These are phyloP conservation scores for Actias luna DNA, from an alignment of 2,888 invertebrate genomes.

Conservation along the genomic window DNA sequence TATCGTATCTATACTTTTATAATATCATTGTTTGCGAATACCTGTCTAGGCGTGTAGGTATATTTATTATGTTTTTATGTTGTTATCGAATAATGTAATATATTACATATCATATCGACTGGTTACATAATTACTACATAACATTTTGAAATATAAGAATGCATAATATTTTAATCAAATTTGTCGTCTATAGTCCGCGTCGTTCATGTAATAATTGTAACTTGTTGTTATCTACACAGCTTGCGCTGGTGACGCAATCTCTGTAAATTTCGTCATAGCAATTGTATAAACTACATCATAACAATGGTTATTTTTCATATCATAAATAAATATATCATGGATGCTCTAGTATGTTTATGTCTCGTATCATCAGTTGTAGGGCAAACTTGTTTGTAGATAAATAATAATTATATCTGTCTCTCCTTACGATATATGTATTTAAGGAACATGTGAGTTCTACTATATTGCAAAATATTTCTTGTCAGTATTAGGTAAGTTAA, in stretches of 20 bases:
- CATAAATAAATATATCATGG: background rate
- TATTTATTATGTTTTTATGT: background rate
- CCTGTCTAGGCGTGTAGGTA: no score
- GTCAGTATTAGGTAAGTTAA: no score
- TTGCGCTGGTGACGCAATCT: background rate
- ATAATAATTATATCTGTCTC: background rate
- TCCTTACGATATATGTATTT: no score
- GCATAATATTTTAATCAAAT: background rate
- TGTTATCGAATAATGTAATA: background rate
- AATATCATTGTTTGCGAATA: no score
- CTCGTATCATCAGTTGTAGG: background rate
- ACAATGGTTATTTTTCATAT: constrained; percentile 1
- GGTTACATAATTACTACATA: background rate
- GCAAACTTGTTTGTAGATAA: background rate
- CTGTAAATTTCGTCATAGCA: background rate
- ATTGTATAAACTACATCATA: background rate
- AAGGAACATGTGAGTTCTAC: no score
- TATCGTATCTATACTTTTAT: no score
- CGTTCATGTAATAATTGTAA: background rate
- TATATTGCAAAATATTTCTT: no score
- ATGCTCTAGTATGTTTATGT: background rate
- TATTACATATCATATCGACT: background rate
- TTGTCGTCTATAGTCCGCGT: background rate
- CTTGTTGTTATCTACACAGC: background rate
- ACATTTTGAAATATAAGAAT: background rate